phyloP scores from a whole-genome alignment of 2,888 invertebrate genomes.

The Drosophila kanekoi region DNA sequence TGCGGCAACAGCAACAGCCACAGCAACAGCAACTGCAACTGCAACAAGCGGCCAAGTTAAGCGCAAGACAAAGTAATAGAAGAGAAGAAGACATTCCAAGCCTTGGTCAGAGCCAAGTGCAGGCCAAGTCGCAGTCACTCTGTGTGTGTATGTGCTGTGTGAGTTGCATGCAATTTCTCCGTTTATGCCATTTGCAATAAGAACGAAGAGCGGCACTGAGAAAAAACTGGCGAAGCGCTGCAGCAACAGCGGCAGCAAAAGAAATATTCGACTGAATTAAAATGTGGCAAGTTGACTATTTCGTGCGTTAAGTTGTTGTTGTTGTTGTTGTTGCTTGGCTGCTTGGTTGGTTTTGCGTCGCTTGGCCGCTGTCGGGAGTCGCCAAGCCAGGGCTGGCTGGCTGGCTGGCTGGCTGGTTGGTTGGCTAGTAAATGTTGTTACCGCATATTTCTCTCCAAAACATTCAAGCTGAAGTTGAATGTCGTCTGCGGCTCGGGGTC shows the following conservation, averaged over 20 bases:
- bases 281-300: slow-evolving; percentile 81
- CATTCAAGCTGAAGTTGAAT: slow-evolving; percentile 71
- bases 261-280: slow-evolving; percentile 80
- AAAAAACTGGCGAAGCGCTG: slow-evolving; percentile 24
- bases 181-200: slow-evolving; percentile 72
- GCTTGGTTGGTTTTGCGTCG: slow-evolving; percentile 43
- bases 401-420: slow-evolving; percentile 39
- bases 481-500: slow-evolving; percentile 56
- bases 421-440: slow-evolving; percentile 72
- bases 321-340: slow-evolving; percentile 32
- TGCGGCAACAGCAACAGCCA: slow-evolving; percentile 41
- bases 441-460: slow-evolving; percentile 74
- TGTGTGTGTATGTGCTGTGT: slow-evolving; percentile 22
- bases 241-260: slow-evolving; percentile 30
- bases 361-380: slow-evolving; percentile 23
- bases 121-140: slow-evolving; percentile 39
- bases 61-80: slow-evolving; percentile 62
- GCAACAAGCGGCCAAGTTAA: slow-evolving; percentile 59
- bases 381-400: slow-evolving; percentile 37
- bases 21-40: slow-evolving; percentile 13
- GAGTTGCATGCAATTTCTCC: slow-evolving; percentile 67
- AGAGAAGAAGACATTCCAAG: slow-evolving; percentile 61
- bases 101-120: slow-evolving; percentile 55
- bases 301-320: slow-evolving; percentile 60
- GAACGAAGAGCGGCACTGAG: slow-evolving; percentile 45